phyloP scores from a whole-genome alignment of 2,888 invertebrate species.

The Aleiodes alternator region DNA sequence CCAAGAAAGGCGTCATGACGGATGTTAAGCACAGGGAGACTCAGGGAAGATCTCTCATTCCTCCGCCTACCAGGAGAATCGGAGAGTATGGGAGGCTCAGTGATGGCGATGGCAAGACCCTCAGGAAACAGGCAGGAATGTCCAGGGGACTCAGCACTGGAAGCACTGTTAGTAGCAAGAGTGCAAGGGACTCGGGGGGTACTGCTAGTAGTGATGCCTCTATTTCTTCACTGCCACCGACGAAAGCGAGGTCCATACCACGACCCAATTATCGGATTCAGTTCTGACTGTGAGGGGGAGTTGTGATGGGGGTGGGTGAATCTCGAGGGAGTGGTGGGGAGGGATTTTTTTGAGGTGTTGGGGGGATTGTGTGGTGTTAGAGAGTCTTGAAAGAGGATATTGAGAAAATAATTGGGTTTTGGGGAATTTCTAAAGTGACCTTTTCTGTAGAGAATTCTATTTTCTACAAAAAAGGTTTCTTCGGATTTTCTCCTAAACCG shows the following conservation, averaged over 20 bases:
- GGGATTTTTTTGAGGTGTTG: no score
- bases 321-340: no score
- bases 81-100: constrained; percentile 80
- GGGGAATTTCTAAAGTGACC: no score
- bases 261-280: constrained; percentile 85
- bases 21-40: constrained; percentile 74
- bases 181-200: constrained; percentile 77
- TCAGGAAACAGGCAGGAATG: constrained; percentile 62
- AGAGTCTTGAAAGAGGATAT: no score
- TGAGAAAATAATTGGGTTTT: background rate
- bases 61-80: constrained; percentile 77
- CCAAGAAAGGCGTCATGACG: constrained; percentile 69
- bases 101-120: constrained; percentile 74
- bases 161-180: constrained; percentile 74
- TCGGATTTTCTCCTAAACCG: no score
- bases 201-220: constrained; percentile 78
- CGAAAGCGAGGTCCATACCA: constrained; percentile 80
- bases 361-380: no score
- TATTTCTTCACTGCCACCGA: constrained; percentile 80
- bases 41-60: constrained; percentile 77
- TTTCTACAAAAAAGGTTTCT: no score
- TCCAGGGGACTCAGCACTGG: constrained; percentile 71
- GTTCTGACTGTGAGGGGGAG: constrained; percentile 76
- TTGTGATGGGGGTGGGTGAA: background rate
- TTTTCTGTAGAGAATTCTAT: no score